Evolutionary conservation across 2,888 invertebrate species (phyloP), one percentile per base, ranked within the genome.

Genomic region (Bhutanitis thaidina): DNA sequence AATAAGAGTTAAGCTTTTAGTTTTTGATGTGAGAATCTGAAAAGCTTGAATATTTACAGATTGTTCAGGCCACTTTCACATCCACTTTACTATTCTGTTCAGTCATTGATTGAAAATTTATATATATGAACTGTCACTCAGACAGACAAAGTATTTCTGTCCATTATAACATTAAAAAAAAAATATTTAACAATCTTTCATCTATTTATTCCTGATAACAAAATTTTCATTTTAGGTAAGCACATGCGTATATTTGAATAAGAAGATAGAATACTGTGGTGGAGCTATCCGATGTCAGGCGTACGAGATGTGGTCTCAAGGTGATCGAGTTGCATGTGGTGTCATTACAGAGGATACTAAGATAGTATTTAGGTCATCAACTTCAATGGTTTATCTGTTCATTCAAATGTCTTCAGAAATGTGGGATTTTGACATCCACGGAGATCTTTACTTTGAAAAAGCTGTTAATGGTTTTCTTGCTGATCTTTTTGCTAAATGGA

Each of bases 381-480:
- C 98, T 0, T 97, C 98, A 12, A 97, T 98, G 94, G 98, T 99
- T 0, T 98, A 98, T 80, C 91, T 99, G 7, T 98, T 99, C 74
- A 93, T 98, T 55, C 99, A 99, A 90, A 98, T 99, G 98, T 98
- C 98, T 55, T 96, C 96, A 0, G 99, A 99, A 91, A 99, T 99
- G 99, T 99, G 99, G 99, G 98, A 99, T 71, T 98, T 98, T 90
- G 99, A 99, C 82, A 96, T 98, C 56, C 96, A 98, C 74, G 99
- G 99, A 0, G 99, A 99, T 87, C 90, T 99, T 45, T 99, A 99
- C 77, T 98, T 98, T 89, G 99, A 99, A 83, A 97, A 97, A 73
- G 98, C 99, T 40, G 97, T 99, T 0, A 97, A 98, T 85, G 98
- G 99, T 1, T 99, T 99, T 77, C 90, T 99, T 16, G 94, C 97